Evolutionary conservation across 2,797 vertebrate genomes (phyloP).

Genomic region (Labroides dimidiatus): DNA sequence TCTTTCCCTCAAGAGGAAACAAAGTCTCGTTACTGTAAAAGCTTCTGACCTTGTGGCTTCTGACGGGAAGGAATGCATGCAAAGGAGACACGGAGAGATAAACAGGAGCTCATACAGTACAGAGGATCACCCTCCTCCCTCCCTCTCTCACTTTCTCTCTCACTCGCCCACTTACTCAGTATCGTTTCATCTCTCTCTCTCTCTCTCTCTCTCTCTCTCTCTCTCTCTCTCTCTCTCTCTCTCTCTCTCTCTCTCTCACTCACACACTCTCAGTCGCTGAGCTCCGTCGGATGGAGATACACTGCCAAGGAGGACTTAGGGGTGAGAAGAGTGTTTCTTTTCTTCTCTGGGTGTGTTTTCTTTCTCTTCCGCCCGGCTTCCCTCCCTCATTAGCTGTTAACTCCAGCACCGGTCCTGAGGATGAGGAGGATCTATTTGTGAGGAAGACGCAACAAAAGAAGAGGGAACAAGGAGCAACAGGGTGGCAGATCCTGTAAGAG

Average conservation of each 20-base stretch:
- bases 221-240: constrained; percentile 56
- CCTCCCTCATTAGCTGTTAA: constrained; percentile 59
- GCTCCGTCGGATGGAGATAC: constrained; percentile 78
- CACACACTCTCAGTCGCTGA: constrained; percentile 66
- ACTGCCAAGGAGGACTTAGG: constrained; percentile 74
- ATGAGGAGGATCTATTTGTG: constrained; percentile 75
- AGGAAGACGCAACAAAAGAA: constrained; percentile 69
- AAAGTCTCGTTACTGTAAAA: constrained; percentile 64
- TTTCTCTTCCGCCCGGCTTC: constrained; percentile 61
- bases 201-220: constrained; percentile 19
- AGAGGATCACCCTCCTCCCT: constrained; percentile 67
- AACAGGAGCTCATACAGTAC: constrained; percentile 62
- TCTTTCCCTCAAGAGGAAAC: constrained; percentile 59
- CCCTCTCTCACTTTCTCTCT: constrained; percentile 50
- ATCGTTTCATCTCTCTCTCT: constrained; percentile 51
- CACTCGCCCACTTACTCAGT: constrained; percentile 65
- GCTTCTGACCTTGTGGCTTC: constrained; percentile 66
- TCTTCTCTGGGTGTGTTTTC: constrained; percentile 68
- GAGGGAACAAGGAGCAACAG: constrained; percentile 75
- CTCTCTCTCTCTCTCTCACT: constrained; percentile 16
- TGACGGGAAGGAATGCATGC: constrained; percentile 61
- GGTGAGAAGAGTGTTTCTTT: constrained; percentile 69
- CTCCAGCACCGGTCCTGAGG: constrained; percentile 57
- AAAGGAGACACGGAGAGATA: constrained; percentile 68
- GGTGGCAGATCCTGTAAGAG: constrained; percentile 64